A percentile compares a stretch with the other conserved stretches of the same genome.
phyloP scores from a whole-genome alignment of 2,113 vertebrate species.

The Glareola pratincola region DNA sequence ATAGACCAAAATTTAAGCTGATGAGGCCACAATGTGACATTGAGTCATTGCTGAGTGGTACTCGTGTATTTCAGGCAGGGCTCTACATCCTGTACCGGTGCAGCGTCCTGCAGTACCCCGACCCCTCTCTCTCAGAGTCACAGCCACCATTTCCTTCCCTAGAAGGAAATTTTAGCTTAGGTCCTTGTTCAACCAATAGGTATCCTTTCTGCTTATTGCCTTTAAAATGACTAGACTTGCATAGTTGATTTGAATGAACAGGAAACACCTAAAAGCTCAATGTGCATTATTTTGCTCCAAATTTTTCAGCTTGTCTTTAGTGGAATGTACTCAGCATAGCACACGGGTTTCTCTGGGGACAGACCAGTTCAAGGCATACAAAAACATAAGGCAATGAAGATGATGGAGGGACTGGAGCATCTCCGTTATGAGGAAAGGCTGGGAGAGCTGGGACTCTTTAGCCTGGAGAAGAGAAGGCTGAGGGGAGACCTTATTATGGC shows the following conservation, averaged over 20 bases:
- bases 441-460: too few relatives aligned
- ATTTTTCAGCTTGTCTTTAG: not conserved
- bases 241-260: rapidly evolving
- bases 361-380: not conserved
- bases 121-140: not conserved
- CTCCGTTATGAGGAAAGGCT: too few relatives aligned
- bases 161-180: not conserved
- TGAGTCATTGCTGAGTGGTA: not conserved
- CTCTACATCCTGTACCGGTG: rapidly evolving
- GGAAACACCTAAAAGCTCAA: not conserved
- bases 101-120: not conserved
- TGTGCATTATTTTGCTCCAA: not conserved
- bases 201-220: not conserved
- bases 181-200: not conserved
- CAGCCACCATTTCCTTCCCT: not conserved
- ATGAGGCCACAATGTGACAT: not conserved
- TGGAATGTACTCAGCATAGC: not conserved
- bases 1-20: not conserved
- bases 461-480: too few relatives aligned
- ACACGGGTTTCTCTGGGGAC: not conserved
- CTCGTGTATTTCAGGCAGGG: not conserved
- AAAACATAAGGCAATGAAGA: not conserved
- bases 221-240: not conserved
- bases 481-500: too few relatives aligned
- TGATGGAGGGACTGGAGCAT: too few relatives aligned